Evolutionary conservation across 2,888 invertebrate species (phyloP), one percentile per base, ranked within the genome.

Genomic region (Argynnis bischoffii): DNA sequence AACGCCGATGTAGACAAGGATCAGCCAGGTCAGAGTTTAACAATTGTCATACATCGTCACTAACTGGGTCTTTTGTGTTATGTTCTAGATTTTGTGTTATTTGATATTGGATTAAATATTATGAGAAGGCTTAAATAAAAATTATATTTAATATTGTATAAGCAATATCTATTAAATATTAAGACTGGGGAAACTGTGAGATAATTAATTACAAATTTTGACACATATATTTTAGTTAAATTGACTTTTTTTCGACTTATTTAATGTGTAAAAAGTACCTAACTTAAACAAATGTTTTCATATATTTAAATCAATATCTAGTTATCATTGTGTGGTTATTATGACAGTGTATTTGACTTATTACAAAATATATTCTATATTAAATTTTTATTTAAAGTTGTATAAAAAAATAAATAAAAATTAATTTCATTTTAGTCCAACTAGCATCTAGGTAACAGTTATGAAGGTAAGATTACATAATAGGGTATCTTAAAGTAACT

Each of bases 1-100:
- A 91, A 88, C 75, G 79, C 84, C 69, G 88, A 88, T 86, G 89
- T 91, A 87, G 90, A 90, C 85, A 80, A 81, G 70, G 77, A 75
- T 55, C 64, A 71, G 50, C 78, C 83, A 88, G 88, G 88, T 88
- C 86, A 89, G 89, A 78, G 69, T 72, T 73, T 68, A 63, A 71
- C 71, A 65, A 76, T 56, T 67, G 70, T 68, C 88, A 88, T 88
- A 87, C 88, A 88, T 89, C 81, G 85, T 85, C 78, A 89, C 87
- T 89, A 90, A 91, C 87, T 76, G 76, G 80, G 78, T 80, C 81
- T 81, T 61, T 61, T 61, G 61, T 66, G 53, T 60, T 18, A 54
- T 50, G 60, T 59, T 31, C 16, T 59, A 26, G 26, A 59, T 64
- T 31, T 14, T 53, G 18, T 54, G 14, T 15, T 15, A 35, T 57